Evolutionary conservation across 1,140 invertebrate genomes (phyloP), one percentile per base, ranked within the genome.

Genomic region (Drosophila orosa): DNA sequence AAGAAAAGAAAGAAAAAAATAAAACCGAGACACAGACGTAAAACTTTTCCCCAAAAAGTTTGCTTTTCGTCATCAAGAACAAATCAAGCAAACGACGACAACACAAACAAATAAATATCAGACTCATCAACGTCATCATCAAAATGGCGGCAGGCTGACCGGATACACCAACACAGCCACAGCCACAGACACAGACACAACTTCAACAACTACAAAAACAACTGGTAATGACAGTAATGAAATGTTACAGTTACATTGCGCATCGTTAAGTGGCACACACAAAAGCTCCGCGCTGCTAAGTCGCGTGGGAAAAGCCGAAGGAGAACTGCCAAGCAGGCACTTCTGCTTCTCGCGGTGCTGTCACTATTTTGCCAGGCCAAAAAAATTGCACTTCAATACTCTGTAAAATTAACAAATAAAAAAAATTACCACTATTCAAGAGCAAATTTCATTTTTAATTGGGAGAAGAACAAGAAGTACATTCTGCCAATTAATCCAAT

Each of bases 401-500:
- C n/a, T n/a, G n/a, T 47, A 1, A 0, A 0, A 47, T 6, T 45
- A 8, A 2, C n/a, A 45, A 25, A 45, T 22, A 0, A 37, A 25
- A 7, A 5, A 19, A 50, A 50, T 4, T 13, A 19, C 5, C 3
- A n/a, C 8, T 5, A 3, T 2, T 5, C 5, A 13, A 13, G 12
- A 31, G 7, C 8, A 12, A 22, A 3, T 12, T 17, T 7, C 2
- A 29, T 12, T 12, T 29, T 48, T 48, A 48, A 48, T 29, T 27
- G 5, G 19, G 15, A 24, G n/a, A n/a, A n/a, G n/a, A n/a, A n/a
- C n/a, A n/a, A n/a, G n/a, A 25, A n/a, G 0, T 1, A 45, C 2
- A 13, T 22, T 13, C 2, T 29, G 31, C 3, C 12, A 13, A 29
- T 55, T 94, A 98, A 90, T 98, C 98, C 77, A 98, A 97, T 92